Evolutionary conservation across 2,888 invertebrate genomes (phyloP), one percentile per base, ranked within the genome.

Genomic region (Xanthia togata): DNA sequence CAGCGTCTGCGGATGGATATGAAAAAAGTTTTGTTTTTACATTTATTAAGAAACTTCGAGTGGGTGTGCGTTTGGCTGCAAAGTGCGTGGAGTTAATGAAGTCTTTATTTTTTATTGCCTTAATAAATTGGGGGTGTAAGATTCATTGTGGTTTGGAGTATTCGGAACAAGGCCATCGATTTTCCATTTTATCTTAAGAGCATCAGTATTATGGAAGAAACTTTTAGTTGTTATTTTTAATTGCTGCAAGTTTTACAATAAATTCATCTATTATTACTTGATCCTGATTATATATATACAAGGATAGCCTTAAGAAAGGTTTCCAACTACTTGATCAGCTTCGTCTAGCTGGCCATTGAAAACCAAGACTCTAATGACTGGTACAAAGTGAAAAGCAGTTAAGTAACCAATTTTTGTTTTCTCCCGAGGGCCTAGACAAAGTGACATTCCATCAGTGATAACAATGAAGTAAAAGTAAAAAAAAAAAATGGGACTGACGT

Each of bases 21-120:
- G 93, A 93, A 93, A 92, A 92, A 93, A 93, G 88, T 93, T 93
- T 90, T 81, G 47, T 71, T 82, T 79, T 79, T 73, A 84, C 85
- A 79, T 81, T 88, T 83, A 87, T 85, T 82, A 87, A 81, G 70
- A 82, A 85, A 88, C 76, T 88, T 83, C 23, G 72, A 85, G 78
- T 60, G 74, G 41, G 12, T 71, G n/a, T 59, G 53, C 31, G 57
- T 76, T 73, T 59, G 44, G 5, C 1, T 76, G 26, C 35, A 73
- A 77, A 68, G 50, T 47, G 60, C 69, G 69, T 38, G 12, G 60
- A 53, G 63, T 65, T 82, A 85, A 77, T 82, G 44, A 78, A 71
- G 71, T 70, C 69, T 20, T 81, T 69, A 57, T 38, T 85, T 85
- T 81, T 84, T 73, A 83, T 72, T 76, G 62, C 12, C 11, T 14